Evolutionary conservation across 2,888 invertebrate species (phyloP), one percentile per base, ranked within the genome.

Genomic region (Gonocerus acuteangulatus): DNA sequence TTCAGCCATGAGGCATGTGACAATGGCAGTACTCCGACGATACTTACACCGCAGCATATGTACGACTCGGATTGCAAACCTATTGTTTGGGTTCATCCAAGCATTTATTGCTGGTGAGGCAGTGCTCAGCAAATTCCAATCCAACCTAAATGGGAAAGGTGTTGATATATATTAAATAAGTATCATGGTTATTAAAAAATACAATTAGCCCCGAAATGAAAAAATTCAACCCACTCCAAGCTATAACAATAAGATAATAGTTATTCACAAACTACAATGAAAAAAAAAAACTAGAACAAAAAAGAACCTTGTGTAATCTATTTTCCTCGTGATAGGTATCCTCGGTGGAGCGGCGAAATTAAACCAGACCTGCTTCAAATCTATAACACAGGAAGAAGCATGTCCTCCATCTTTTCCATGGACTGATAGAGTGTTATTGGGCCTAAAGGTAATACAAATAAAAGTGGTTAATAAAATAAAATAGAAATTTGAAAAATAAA

Each of bases 271-370:
- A 27, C 27, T 27, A 27, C 27, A 6, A 13, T 9, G 39, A 39
- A 39, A 13, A 9, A n/a, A n/a, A 13, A 9, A 4, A n/a, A 39
- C 4, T 9, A 15, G n/a, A 9, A 9, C 3, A 9, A n/a, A 2
- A 39, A 39, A 4, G 4, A 3, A 87, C 86, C 89, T 84, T 0
- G 95, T 95, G 70, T 89, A 93, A 73, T 95, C 95, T 69, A 95
- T 92, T 76, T 94, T 94, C 68, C 90, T 82, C 0, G 94, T 94
- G 49, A 94, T 94, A 0, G 95, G 93, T 1, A 93, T 90, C 65
- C 92, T 83, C 0, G 95, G 95, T 0, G 96, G 95, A 0, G 96
- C 95, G 3, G 96, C 95, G 76, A 96, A 96, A 74, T 95, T 95
- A 71, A 96, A 93, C 95, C 95, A 96, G 47, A 94, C 88, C 0